Conservation (phyloP, 2,113 vertebrate species). For the Recurvirostra avosetta region DNA sequence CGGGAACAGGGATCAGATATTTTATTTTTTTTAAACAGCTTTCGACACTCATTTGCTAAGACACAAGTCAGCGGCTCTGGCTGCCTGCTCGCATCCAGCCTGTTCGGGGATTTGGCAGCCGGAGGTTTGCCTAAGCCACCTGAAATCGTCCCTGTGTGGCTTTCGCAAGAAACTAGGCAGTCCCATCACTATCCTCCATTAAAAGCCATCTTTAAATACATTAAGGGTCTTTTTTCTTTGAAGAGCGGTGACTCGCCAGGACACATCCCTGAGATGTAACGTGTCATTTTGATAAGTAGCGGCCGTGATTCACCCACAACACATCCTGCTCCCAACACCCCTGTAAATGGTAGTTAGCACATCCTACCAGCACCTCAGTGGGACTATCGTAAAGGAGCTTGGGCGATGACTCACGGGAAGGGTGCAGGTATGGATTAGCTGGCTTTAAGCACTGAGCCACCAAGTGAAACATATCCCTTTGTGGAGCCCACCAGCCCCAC, state of each 20-base stretch:
- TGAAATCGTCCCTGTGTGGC: not conserved
- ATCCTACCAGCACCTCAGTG: not conserved
- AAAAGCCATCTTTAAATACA: not conserved
- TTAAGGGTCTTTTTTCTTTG: not conserved
- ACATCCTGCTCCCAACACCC: not conserved
- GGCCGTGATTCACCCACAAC: not conserved
- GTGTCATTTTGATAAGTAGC: not conserved
- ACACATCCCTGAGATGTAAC: not conserved
- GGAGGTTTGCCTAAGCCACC: not conserved
- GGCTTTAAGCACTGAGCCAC: not conserved
- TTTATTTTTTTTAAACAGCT: not conserved
- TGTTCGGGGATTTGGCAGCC: not conserved
- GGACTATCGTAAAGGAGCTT: not conserved
- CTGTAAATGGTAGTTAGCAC: not conserved
- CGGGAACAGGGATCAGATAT: not conserved
- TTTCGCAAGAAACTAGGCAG: not conserved
- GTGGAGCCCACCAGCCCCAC: accelerated
- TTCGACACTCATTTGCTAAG: not conserved
- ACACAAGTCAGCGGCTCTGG: accelerated
- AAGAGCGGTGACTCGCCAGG: not conserved
- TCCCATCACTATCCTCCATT: accelerated
- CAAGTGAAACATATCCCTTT: not conserved
- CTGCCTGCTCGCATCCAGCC: not conserved
- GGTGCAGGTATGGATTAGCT: not conserved
- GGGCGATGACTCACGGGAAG: not conserved